phyloP scores from a whole-genome alignment of 2,888 invertebrate genomes.

The Phortica okadai region DNA sequence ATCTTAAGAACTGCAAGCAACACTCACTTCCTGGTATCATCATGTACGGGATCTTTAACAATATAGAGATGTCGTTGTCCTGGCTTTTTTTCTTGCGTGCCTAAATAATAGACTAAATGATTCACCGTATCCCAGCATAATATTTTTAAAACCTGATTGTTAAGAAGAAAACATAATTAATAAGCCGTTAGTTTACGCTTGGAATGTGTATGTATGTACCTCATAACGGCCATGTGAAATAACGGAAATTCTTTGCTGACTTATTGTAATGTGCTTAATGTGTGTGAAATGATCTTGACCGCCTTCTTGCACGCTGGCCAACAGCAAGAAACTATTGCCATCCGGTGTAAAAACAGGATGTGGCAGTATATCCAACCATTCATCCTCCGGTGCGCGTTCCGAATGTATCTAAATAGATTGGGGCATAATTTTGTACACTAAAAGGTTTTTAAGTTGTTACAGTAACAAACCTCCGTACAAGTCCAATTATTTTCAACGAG shows the following conservation, averaged over 20 bases:
- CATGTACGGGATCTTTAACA: conserved; percentile 84
- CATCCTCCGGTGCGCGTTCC: conserved; percentile 88
- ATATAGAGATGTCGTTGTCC: conserved; percentile 93
- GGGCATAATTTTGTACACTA: not conserved
- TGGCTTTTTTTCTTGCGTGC: conserved; percentile 88
- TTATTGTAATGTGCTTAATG: conserved; percentile 90
- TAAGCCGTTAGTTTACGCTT: not conserved
- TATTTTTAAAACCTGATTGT: conserved; percentile 79
- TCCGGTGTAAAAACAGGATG: conserved; percentile 90
- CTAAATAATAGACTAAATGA: conserved; percentile 87
- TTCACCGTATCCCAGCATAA: conserved; percentile 90
- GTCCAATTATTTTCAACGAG: conserved; percentile 85
- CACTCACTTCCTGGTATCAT: conserved; percentile 80
- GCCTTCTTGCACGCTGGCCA: conserved; percentile 90
- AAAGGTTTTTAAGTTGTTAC: not conserved
- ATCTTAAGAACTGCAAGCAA: not conserved
- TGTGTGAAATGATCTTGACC: conserved; percentile 90
- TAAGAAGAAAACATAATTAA: not conserved
- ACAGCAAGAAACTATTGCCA: conserved; percentile 88
- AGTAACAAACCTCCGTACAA: conserved; percentile 86
- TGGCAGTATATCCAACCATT: conserved; percentile 91
- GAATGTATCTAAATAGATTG: conserved; percentile 82
- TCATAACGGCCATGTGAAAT: conserved; percentile 91
- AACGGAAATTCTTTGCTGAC: conserved; percentile 89
- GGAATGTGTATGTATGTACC: conserved; percentile 76